Base-by-base conservation (phyloP, 2,888 invertebrate genomes). In the Homarus gammarus region DNA sequence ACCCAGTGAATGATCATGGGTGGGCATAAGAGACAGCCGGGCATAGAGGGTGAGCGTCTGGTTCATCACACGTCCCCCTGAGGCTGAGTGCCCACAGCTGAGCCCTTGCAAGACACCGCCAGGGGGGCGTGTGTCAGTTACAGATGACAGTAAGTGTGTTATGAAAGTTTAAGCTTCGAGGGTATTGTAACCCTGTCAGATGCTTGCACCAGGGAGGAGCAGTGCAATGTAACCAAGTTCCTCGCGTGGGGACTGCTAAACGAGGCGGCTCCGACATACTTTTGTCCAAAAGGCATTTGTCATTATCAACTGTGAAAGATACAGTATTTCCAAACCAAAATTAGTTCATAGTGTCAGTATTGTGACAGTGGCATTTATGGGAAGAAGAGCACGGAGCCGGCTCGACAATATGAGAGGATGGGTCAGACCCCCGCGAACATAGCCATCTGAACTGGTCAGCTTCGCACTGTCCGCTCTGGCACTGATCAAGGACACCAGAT, bases 81-180 rank as follows among this genome's bases (percentile, higher is more conserved):
- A 89, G 56, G 78, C 88, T 51, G 88, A 89, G 88, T 89, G 88
- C 64, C 88, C 88, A 89, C 77, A 84, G 84, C 90, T 90, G 90
- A 90, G 90, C 90, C 90, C 90, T 90, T 84, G 79, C 82, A 83
- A 87, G 81, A 75, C 87, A 87, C 87, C 87, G 81, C 81, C 90
- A 84, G 81, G 78, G 78, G 83, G 83, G 84, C 83, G 77, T 89
- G 83, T 70, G 33, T 70, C 68, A 27, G 84, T 38, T 56, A 40
- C 51, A 70, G 88, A 77, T 56, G 83, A 78, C 70, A 84, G 61
- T 64, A 68, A 56, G 56, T 51, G 44, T 2, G 78, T 72, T 31
- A 70, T 36, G 88, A 68, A 40, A 51, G 36, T 51, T 77, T 6
- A 49, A 2, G 72, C 1, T 51, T 70, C 10, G 56, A 68, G 77